These are phyloP conservation scores for Oikopleura albicans DNA, from an alignment of 23 tunicate species.

Conservation along the genomic window DNA sequence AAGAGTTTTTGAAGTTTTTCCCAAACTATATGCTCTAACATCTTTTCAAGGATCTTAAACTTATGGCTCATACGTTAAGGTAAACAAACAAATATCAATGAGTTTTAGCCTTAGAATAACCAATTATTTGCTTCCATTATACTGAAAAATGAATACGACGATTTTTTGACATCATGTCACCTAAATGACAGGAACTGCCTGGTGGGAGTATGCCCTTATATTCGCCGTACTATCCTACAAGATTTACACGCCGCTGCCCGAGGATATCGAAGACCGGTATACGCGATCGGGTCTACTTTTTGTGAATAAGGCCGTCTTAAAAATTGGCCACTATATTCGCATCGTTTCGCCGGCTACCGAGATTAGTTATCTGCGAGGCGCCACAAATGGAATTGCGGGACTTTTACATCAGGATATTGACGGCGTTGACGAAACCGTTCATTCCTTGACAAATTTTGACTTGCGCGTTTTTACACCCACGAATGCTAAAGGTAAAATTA, in stretches of 20 bases:
- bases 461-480: neutral
- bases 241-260: neutral
- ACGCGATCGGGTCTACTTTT: neutral
- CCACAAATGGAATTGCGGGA: neutral
- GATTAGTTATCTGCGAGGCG: neutral
- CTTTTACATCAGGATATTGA: neutral
- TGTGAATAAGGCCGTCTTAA: neutral
- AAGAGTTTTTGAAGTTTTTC: too few species aligned
- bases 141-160: too few species aligned
- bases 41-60: too few species aligned
- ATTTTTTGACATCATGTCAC: too few species aligned
- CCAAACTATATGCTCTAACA: too few species aligned
- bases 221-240: neutral
- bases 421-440: neutral
- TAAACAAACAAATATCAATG: too few species aligned
- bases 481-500: neutral
- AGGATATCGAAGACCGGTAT: neutral
- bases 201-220: neutral
- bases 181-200: neutral
- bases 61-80: too few species aligned
- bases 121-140: too few species aligned
- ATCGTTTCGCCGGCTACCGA: neutral
- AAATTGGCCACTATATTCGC: neutral
- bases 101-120: too few species aligned
- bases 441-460: neutral